Conservation (phyloP, 2,888 invertebrate genomes). For the Cantharis nigra region DNA sequence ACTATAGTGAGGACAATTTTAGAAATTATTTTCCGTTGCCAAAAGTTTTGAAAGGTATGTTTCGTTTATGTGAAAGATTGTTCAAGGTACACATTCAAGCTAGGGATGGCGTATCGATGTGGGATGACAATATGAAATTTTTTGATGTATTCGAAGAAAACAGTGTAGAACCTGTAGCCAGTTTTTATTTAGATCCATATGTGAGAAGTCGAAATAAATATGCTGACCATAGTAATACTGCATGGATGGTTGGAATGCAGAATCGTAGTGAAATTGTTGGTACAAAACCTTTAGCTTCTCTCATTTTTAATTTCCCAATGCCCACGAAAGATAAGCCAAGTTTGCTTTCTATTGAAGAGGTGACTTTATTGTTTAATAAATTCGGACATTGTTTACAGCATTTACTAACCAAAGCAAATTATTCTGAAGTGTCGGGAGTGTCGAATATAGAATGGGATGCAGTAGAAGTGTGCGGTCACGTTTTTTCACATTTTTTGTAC, state of each 20-base stretch:
- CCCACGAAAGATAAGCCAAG: conserved; percentile 68
- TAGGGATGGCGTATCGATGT: conserved; percentile 67
- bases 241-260: conserved; percentile 80
- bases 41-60: conserved; percentile 78
- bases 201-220: conserved; percentile 69
- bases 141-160: conserved; percentile 78
- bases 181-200: conserved; percentile 86
- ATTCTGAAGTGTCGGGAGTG: conserved; percentile 82
- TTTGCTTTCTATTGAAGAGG: conserved; percentile 75
- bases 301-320: conserved; percentile 82
- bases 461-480: conserved; percentile 79
- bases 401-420: conserved; percentile 79
- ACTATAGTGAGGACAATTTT: conserved; percentile 72
- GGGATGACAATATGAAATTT: conserved; percentile 86
- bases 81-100: conserved; percentile 80
- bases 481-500: conserved; percentile 81
- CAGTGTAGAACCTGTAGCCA: conserved; percentile 68
- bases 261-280: conserved; percentile 69
- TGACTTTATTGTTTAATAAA: conserved; percentile 76
- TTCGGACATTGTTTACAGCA: conserved; percentile 90
- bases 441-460: conserved; percentile 95
- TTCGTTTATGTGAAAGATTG: conserved; percentile 73
- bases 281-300: conserved; percentile 75
- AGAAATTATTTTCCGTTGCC: conserved; percentile 83
- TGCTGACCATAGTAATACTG: conserved; percentile 63